phyloP scores from a whole-genome alignment of 2,113 vertebrate genomes.

The Odontophorus gujanensis region DNA sequence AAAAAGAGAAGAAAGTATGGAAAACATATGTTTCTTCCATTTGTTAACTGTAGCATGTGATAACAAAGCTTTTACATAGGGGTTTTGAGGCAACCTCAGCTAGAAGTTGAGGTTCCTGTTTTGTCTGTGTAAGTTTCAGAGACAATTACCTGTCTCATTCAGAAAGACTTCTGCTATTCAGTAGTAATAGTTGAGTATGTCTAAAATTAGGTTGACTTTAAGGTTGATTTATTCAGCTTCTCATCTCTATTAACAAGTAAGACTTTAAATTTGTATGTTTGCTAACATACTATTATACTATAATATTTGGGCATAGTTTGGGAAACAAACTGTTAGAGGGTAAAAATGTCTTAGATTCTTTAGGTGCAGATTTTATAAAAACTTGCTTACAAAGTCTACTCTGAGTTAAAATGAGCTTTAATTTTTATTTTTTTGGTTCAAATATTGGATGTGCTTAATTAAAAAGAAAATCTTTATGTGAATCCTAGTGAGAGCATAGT shows the following conservation, averaged over 20 bases:
- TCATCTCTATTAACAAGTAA: background rate
- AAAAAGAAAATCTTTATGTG: background rate
- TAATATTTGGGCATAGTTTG: background rate
- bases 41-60: background rate
- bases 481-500: background rate
- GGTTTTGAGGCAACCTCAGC: background rate
- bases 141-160: background rate
- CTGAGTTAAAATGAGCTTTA: background rate
- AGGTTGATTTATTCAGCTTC: background rate
- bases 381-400: background rate
- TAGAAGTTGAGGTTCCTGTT: background rate
- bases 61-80: background rate
- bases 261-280: background rate
- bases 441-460: background rate
- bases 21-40: background rate
- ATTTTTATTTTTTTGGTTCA: background rate
- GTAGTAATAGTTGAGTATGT: background rate
- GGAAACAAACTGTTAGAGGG: background rate
- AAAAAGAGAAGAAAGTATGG: background rate
- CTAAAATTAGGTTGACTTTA: constrained; percentile 10
- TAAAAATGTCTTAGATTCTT: background rate
- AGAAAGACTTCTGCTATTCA: background rate
- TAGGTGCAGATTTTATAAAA: background rate
- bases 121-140: background rate
- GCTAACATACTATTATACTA: background rate